A percentile compares a stretch with the other conserved stretches of the same genome.
Evolutionary conservation across 2,113 vertebrate genomes (phyloP).

Genomic region (Morone chrysops): DNA sequence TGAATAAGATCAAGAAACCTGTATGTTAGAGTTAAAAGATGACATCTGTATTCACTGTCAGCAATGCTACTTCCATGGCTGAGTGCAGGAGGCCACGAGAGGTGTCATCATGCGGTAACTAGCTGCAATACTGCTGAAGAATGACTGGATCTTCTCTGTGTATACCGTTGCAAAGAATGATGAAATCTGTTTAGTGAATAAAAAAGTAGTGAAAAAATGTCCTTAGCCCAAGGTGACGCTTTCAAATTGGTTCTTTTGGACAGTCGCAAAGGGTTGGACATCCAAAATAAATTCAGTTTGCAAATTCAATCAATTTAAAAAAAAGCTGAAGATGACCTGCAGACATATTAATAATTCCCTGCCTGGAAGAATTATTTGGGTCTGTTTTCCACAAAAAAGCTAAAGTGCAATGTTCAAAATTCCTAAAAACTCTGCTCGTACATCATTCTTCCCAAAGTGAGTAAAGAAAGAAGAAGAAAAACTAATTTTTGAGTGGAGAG

Average conservation of each 20-base stretch:
- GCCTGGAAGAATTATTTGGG: no score
- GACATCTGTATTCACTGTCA: constrained; percentile 54
- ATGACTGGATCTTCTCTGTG: not conserved
- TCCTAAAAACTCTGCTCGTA: not conserved
- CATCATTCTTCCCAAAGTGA: not conserved
- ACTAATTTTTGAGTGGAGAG: not conserved
- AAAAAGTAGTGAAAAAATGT: not conserved
- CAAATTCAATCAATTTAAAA: not conserved
- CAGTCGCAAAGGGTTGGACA: not conserved
- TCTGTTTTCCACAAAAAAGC: not conserved
- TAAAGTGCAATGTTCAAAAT: no score
- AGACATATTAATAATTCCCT: not conserved
- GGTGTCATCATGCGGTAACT: constrained; percentile 25
- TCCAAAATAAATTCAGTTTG: not conserved
- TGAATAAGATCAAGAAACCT: constrained; percentile 34
- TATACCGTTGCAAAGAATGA: not conserved
- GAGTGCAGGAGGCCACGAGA: constrained; percentile 31
- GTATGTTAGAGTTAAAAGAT: constrained; percentile 55
- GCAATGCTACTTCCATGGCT: not conserved
- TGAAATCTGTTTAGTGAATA: not conserved
- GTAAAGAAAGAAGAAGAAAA: not conserved
- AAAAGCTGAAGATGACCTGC: not conserved
- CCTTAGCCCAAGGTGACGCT: not conserved
- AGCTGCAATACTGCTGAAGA: constrained; percentile 10
- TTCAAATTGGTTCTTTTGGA: not conserved